Evolutionary conservation across 2,888 invertebrate genomes (phyloP).

Genomic region (Phyllotreta striolata): DNA sequence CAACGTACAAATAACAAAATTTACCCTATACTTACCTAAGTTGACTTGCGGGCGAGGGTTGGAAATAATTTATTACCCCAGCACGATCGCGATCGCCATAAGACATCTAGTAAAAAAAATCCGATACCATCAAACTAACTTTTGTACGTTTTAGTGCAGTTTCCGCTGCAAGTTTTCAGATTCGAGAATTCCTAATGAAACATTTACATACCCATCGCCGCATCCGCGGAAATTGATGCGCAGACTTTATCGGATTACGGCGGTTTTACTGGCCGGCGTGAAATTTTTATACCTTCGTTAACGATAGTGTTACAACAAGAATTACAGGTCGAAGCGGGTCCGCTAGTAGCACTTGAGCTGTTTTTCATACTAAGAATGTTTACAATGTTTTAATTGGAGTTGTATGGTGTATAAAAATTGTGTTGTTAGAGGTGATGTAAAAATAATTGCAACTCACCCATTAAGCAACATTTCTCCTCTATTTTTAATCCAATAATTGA

Average conservation of each 20-base stretch:
- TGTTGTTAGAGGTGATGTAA: too few species aligned
- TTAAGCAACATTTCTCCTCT: constrained; percentile 82
- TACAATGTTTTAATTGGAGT: too few species aligned
- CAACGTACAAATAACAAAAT: too few species aligned
- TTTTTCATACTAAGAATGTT: too few species aligned
- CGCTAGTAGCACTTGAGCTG: too few species aligned
- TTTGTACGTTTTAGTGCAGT: constrained; percentile 16
- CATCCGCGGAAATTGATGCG: constrained; percentile 5
- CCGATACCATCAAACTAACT: background rate
- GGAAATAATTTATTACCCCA: too few species aligned
- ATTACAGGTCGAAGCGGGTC: too few species aligned
- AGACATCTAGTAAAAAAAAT: constrained; percentile 1
- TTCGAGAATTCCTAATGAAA: constrained; percentile 16
- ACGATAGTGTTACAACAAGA: background rate
- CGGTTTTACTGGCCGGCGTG: background rate
- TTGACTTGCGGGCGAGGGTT: too few species aligned
- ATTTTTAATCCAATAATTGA: constrained; percentile 84
- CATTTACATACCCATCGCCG: constrained; percentile 9
- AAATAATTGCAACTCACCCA: constrained; percentile 67
- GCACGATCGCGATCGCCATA: too few species aligned
- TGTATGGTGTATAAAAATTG: too few species aligned
- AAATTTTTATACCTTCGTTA: constrained; percentile 7
- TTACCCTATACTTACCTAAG: too few species aligned
- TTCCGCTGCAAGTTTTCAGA: constrained; percentile 14
- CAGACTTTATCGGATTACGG: constrained; percentile 10